phyloP scores from a whole-genome alignment of 2,888 invertebrate species.

The Marronus borbonicus region DNA sequence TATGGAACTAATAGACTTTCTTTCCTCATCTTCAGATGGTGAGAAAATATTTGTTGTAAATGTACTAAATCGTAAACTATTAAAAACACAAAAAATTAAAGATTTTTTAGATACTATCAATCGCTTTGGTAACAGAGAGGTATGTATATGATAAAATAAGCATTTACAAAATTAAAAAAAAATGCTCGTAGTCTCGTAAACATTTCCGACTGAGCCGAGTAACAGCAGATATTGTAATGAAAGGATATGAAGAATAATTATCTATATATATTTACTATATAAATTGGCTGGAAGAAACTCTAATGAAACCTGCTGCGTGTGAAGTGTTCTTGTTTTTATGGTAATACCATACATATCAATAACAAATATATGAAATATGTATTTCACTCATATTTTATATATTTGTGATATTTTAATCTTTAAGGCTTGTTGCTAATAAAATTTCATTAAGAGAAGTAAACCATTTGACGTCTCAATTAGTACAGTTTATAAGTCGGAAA shows the following conservation, averaged over 20 bases:
- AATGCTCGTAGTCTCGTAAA: background rate
- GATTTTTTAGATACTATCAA: background rate
- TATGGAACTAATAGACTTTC: background rate
- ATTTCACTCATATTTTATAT: background rate
- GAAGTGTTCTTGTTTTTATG: background rate
- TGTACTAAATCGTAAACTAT: too few relatives aligned
- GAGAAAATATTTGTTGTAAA: too few relatives aligned
- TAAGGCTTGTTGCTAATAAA: background rate
- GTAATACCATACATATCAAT: background rate
- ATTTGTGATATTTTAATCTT: background rate
- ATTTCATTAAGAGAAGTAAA: slow-evolving; percentile 6
- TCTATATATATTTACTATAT: background rate
- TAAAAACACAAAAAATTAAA: background rate
- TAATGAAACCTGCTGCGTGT: slow-evolving; percentile 1
- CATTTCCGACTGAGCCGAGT: background rate
- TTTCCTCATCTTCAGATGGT: too few relatives aligned
- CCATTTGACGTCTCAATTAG: background rate
- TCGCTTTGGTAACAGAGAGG: background rate
- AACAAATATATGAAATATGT: background rate
- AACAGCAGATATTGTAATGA: slow-evolving; percentile 3
- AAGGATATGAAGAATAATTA: background rate
- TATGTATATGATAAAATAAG: background rate
- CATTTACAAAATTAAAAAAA: background rate
- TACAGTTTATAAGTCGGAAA: background rate
- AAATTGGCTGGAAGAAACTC: background rate